Conservation (phyloP, 2,113 vertebrate species). For the Conger conger region DNA sequence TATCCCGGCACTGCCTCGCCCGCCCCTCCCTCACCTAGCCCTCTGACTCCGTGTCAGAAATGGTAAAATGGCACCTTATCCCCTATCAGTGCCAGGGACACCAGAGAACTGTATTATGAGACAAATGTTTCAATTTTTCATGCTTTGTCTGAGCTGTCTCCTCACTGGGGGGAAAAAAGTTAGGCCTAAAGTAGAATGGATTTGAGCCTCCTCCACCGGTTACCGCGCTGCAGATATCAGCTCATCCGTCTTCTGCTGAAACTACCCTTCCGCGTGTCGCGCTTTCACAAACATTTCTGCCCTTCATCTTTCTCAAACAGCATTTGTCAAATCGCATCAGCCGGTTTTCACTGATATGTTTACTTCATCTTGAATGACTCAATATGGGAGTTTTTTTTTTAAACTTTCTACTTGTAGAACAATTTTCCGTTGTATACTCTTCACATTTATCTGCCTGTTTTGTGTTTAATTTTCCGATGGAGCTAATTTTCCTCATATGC, state of each 20-base stretch:
- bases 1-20: slow-evolving; percentile 45
- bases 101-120: neutral
- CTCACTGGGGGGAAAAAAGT: neutral
- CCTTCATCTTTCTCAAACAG: slow-evolving; percentile 13
- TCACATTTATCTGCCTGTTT: neutral
- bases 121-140: slow-evolving; percentile 29
- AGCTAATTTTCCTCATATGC: neutral
- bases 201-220: neutral
- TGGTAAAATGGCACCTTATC: neutral
- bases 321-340: slow-evolving; percentile 27
- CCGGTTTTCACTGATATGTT: neutral
- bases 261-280: neutral
- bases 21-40: neutral
- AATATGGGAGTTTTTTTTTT: neutral
- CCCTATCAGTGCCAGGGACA: neutral
- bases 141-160: slow-evolving; percentile 1
- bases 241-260: slow-evolving; percentile 11
- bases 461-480: neutral
- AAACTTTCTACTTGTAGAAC: neutral
- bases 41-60: neutral
- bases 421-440: neutral
- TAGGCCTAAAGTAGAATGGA: slow-evolving; percentile 1
- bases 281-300: neutral
- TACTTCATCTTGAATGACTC: neutral
- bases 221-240: neutral